These are phyloP conservation scores for Acanthoscelides obtectus DNA, from an alignment of 2,888 invertebrate species.

Conservation along the genomic window DNA sequence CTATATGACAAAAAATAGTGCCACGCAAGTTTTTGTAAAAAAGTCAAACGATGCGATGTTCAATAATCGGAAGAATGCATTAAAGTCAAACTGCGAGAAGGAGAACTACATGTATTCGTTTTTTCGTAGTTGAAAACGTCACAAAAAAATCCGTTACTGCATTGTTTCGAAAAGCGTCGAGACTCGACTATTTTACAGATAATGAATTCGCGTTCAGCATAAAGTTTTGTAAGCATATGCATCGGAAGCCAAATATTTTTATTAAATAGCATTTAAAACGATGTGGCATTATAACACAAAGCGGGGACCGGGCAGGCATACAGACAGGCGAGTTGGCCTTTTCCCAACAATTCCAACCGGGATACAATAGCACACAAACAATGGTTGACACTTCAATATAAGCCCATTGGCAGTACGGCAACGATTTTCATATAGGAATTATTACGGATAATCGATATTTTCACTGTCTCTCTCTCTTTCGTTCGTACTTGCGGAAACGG, in stretches of 20 bases:
- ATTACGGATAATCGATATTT: not conserved
- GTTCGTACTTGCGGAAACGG: not conserved
- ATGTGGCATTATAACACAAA: slow-evolving; percentile 11
- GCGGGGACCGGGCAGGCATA: slow-evolving; percentile 9
- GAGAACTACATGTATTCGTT: too few relatives aligned
- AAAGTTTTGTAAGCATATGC: not conserved
- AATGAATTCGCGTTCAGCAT: not conserved
- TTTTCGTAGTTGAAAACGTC: too few relatives aligned
- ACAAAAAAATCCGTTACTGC: too few relatives aligned
- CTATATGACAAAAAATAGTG: too few relatives aligned
- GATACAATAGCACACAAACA: slow-evolving; percentile 43
- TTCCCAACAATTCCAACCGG: slow-evolving; percentile 44
- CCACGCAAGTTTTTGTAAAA: too few relatives aligned
- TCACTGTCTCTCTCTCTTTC: too few relatives aligned
- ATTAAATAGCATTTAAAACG: not conserved
- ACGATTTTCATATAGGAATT: not conserved
- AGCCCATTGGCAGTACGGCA: not conserved
- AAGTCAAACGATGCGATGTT: too few relatives aligned
- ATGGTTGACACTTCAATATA: slow-evolving; percentile 44
- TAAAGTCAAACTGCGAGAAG: too few relatives aligned
- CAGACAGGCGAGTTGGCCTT: slow-evolving; percentile 27
- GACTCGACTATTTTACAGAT: too few relatives aligned
- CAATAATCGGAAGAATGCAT: too few relatives aligned
- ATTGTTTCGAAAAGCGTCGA: too few relatives aligned
- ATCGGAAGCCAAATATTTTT: not conserved